phyloP scores from a whole-genome alignment of 2,797 vertebrate species.

The Austrolebias charrua region DNA sequence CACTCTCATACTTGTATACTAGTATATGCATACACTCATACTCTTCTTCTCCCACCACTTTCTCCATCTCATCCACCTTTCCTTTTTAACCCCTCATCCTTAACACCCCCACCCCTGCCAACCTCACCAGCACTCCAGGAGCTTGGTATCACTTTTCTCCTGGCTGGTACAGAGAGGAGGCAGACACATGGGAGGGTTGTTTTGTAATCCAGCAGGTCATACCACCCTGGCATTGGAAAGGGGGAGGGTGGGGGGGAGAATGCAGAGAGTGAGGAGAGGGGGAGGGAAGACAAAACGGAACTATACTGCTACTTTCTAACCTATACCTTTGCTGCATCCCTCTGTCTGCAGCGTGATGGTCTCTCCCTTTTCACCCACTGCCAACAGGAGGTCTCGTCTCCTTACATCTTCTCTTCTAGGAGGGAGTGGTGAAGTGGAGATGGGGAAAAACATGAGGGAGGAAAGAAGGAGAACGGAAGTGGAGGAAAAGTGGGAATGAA shows the following conservation, averaged over 20 bases:
- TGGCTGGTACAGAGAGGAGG: constrained; percentile 81
- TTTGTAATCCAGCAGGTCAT: constrained; percentile 85
- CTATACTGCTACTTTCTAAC: constrained; percentile 56
- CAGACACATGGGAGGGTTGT: constrained; percentile 84
- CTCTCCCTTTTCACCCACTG: constrained; percentile 72
- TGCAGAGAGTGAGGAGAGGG: constrained; percentile 38
- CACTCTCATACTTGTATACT: no score
- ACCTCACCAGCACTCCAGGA: constrained; percentile 62
- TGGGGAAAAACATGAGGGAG: constrained; percentile 19
- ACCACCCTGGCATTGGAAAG: constrained; percentile 73
- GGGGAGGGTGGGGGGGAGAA: constrained; percentile 39
- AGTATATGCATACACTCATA: not conserved
- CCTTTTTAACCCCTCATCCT: no score
- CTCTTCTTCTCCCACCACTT: constrained; percentile 5
- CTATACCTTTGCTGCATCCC: constrained; percentile 74
- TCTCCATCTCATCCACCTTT: constrained; percentile 3
- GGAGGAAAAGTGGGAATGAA: constrained; percentile 38
- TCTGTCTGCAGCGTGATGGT: constrained; percentile 73
- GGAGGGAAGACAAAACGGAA: constrained; percentile 43
- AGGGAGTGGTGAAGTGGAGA: constrained; percentile 30
- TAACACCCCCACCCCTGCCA: constrained; percentile 12
- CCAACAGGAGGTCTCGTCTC: constrained; percentile 67
- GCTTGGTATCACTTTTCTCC: constrained; percentile 75
- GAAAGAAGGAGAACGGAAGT: constrained; percentile 32
- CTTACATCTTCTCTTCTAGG: constrained; percentile 53